Evolutionary conservation across 1,140 invertebrate genomes (phyloP), one percentile per base, ranked within the genome.

Genomic region (Copidosoma floridanum): DNA sequence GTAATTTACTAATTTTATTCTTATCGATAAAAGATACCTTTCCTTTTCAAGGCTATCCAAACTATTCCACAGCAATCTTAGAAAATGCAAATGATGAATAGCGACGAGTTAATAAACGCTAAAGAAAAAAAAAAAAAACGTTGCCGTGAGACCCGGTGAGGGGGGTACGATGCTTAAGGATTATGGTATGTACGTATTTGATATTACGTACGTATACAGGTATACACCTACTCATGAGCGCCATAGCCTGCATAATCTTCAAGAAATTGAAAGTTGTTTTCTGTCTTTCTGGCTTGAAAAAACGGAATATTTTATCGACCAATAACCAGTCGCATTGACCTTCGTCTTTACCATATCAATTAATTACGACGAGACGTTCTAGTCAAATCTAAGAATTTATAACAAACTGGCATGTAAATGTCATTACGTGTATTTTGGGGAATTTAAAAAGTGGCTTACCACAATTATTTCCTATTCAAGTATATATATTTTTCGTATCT

Each of bases 221-320:
- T n/a, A n/a, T n/a, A n/a, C n/a, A n/a, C n/a, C n/a, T n/a, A n/a
- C n/a, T n/a, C n/a, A n/a, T n/a, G n/a, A n/a, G n/a, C n/a, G 12
- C 29, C 29, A 32, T 32, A 32, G 29, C n/a, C 46, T 11, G 10
- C 24, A 35, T 29, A 59, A 59, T 58, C 24, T 48, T 40, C 23
- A 18, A 68, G 66, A 68, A 68, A 62, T 62, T 59, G 63, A 69
- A 68, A 69, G 58, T 66, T 69, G 56, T 63, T 68, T 62, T 43
- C 46, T 50, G 26, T 14, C 26, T n/a, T 47, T 18, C n/a, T 48
- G 6, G 27, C 32, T 26, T 41, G 23, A 38, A 57, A 27, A 37
- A 46, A 56, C 44, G 53, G 41, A 51, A 44, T 38, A 14, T 23
- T 12, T 41, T 58, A 54, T 20, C 26, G 35, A 56, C 59, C n/a